phyloP scores from a whole-genome alignment of 2,888 invertebrate genomes.

The Seladonia tumulorum region DNA sequence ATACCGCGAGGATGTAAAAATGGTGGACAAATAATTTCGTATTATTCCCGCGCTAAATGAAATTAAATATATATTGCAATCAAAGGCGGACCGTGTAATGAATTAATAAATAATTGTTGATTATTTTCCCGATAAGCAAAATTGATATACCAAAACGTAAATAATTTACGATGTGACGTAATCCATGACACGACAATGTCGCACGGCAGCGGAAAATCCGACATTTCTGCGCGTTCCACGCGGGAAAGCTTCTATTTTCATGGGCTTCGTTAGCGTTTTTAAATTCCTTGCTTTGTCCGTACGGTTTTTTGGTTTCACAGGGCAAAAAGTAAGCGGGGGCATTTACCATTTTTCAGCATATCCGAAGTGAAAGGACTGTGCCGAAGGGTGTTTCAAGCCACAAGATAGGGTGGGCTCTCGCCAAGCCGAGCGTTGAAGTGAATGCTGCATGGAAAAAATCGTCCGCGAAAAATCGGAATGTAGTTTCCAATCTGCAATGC shows the following conservation, averaged over 20 bases:
- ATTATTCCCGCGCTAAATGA: neutral
- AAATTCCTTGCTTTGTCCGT: conserved; percentile 14
- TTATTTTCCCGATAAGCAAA: neutral
- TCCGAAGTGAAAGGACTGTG: conserved; percentile 36
- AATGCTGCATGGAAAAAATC: conserved; percentile 65
- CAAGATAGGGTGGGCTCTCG: neutral
- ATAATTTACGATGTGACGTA: neutral
- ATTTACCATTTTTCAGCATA: conserved; percentile 40
- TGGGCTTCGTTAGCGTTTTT: neutral
- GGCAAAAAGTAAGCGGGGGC: conserved; percentile 15
- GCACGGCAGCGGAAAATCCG: neutral
- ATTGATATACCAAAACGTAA: neutral
- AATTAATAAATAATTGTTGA: neutral
- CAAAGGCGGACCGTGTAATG: neutral
- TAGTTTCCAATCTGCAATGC: conserved; percentile 80
- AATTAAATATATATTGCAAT: neutral
- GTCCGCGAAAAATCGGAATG: conserved; percentile 74
- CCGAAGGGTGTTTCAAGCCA: conserved; percentile 12
- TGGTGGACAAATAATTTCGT: too few species aligned
- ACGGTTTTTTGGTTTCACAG: neutral
- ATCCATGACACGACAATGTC: neutral
- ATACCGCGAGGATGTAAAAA: too few species aligned
- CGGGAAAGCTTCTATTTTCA: neutral
- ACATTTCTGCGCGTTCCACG: neutral
- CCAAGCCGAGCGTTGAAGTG: conserved; percentile 28